Evolutionary conservation across 2,797 vertebrate species (phyloP).

Genomic region (Steatocranus sp.): DNA sequence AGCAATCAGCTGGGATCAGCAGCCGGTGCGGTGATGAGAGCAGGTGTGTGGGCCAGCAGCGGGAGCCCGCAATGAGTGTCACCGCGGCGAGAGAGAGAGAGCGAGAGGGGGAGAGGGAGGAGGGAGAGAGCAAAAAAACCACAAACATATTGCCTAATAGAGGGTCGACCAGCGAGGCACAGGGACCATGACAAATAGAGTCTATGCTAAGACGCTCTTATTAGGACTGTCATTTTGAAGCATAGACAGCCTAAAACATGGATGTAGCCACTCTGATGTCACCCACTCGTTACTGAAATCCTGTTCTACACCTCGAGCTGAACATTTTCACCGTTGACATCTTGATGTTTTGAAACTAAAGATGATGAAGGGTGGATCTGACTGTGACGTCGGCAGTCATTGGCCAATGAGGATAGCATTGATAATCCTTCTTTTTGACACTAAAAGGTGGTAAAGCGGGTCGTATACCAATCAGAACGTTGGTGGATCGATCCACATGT

Average conservation of each 20-base stretch:
- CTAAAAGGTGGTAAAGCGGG: background rate
- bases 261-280: background rate
- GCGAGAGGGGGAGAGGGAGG: no score
- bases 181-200: background rate
- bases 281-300: background rate
- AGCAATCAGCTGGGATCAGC: no score
- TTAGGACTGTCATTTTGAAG: background rate
- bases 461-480: background rate
- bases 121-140: no score
- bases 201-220: background rate
- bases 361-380: rapidly evolving
- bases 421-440: background rate
- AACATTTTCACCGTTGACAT: background rate
- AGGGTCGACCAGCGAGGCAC: no score
- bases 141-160: no score
- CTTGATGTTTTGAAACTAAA: background rate
- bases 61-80: no score
- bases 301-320: background rate
- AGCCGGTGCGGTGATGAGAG: no score
- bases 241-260: background rate
- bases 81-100: no score
- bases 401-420: background rate
- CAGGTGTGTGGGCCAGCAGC: no score
- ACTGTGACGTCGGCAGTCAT: background rate
- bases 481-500: rapidly evolving